phyloP scores from a whole-genome alignment of 2,797 vertebrate genomes.

The Anniella stebbinsi region DNA sequence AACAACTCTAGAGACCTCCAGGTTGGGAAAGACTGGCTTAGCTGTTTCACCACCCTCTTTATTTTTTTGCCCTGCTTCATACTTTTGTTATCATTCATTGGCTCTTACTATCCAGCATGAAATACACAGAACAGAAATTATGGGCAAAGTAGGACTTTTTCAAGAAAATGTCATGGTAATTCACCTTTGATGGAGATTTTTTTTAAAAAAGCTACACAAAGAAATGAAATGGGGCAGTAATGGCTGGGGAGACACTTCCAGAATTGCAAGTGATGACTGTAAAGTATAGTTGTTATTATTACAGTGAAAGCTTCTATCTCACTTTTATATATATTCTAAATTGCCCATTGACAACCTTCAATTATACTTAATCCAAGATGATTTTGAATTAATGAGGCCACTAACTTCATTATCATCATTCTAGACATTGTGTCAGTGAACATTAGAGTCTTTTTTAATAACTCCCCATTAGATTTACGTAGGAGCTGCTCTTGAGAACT shows the following conservation, averaged over 20 bases:
- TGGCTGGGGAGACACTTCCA: constrained; percentile 9
- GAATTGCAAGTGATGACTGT: not conserved
- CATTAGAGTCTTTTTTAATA: constrained; percentile 58
- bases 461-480: constrained; percentile 16
- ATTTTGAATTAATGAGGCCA: constrained; percentile 67
- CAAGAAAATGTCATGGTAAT: constrained; percentile 9
- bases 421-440: not conserved
- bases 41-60: not conserved
- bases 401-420: constrained; percentile 60
- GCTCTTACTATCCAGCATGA: not conserved
- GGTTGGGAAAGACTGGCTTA: too few relatives aligned
- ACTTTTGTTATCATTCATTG: not conserved
- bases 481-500: not conserved
- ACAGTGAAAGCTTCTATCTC: constrained; percentile 47
- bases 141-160: constrained; percentile 18
- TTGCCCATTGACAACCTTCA: constrained; percentile 56
- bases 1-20: too few relatives aligned
- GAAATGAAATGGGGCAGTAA: not conserved
- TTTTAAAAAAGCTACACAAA: not conserved
- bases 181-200: not conserved
- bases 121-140: not conserved
- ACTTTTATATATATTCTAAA: constrained; percentile 66
- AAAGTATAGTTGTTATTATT: constrained; percentile 30
- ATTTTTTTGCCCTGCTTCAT: not conserved
- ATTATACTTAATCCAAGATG: constrained; percentile 52